Percentiles rank a stretch among this genome's conserved stretches.
These are phyloP conservation scores for Apodemia hepburni DNA, from an alignment of 2,888 invertebrate species.

Conservation along the genomic window DNA sequence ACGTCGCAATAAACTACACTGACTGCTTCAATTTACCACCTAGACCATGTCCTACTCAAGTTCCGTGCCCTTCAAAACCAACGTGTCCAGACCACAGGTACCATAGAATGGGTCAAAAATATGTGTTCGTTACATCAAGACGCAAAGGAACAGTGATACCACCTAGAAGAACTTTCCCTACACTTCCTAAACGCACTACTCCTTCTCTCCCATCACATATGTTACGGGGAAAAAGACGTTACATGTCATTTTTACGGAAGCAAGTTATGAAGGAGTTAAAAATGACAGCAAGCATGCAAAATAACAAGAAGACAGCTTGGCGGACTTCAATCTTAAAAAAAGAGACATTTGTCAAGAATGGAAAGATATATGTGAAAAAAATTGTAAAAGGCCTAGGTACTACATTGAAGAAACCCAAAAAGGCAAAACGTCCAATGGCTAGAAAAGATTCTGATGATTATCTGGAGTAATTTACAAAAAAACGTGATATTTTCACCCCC, in stretches of 20 bases:
- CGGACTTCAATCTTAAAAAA: conserved; percentile 38
- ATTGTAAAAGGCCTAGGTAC: conserved; percentile 38
- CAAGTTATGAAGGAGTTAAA: conserved; percentile 14
- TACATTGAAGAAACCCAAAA: conserved; percentile 20
- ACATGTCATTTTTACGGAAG: conserved; percentile 34
- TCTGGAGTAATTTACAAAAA: conserved; percentile 34
- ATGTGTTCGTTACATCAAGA: conserved; percentile 34
- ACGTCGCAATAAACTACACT: conserved; percentile 41
- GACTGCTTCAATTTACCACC: conserved; percentile 40
- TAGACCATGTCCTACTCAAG: conserved; percentile 35
- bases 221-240: conserved; percentile 41
- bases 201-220: conserved; percentile 35
- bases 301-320: conserved; percentile 17
- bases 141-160: conserved; percentile 31
- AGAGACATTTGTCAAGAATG: conserved; percentile 39
- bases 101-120: conserved; percentile 39
- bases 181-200: not conserved
- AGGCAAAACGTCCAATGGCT: conserved; percentile 14
- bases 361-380: conserved; percentile 38
- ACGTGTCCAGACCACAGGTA: conserved; percentile 36
- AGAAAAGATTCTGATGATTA: conserved; percentile 39
- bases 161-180: not conserved
- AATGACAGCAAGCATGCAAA: conserved; percentile 7
- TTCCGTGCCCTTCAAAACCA: conserved; percentile 34
- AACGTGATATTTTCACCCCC: no score